Percentiles rank a stretch among this genome's conserved stretches.
Evolutionary conservation across 2,113 vertebrate genomes (phyloP).

Genomic region (Poeciliopsis retropinna): DNA sequence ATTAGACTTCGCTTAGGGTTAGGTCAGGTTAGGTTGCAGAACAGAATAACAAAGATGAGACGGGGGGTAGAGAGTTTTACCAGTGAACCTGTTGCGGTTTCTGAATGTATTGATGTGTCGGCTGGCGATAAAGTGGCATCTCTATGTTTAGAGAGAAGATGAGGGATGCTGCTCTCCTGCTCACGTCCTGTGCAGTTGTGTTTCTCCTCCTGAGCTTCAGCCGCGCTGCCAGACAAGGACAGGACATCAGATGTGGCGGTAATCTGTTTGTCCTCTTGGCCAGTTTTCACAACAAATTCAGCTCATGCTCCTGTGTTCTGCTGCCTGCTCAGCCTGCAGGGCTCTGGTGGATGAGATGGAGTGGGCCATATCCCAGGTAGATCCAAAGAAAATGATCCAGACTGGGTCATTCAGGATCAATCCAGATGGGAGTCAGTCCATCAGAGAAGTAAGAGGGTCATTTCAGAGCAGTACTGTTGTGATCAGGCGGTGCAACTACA

Average conservation of each 20-base stretch:
- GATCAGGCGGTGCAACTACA: no score
- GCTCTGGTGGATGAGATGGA: conserved; percentile 96
- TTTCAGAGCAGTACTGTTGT: no score
- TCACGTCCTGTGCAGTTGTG: conserved; percentile 55
- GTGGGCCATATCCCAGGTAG: conserved; percentile 92
- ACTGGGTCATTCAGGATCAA: conserved; percentile 96
- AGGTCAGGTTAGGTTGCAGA: no score
- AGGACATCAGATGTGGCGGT: conserved; percentile 84
- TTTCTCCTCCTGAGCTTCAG: conserved; percentile 50
- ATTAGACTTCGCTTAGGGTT: background rate
- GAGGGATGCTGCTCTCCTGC: conserved; percentile 54
- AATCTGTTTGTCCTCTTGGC: background rate
- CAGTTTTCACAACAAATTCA: background rate
- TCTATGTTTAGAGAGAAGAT: conserved; percentile 60
- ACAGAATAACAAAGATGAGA: background rate
- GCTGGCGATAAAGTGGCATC: conserved; percentile 5
- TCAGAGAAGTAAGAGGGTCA: conserved; percentile 85
- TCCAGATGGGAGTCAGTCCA: conserved; percentile 93
- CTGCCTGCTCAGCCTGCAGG: conserved; percentile 84
- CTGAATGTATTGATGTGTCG: conserved; percentile 2
- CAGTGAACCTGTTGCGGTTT: background rate
- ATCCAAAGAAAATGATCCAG: conserved; percentile 94
- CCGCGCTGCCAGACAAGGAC: conserved; percentile 73
- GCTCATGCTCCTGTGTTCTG: background rate
- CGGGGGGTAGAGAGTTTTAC: background rate